Conservation (phyloP, 1,140 invertebrate species). For the Brachionus calyciflorus region DNA sequence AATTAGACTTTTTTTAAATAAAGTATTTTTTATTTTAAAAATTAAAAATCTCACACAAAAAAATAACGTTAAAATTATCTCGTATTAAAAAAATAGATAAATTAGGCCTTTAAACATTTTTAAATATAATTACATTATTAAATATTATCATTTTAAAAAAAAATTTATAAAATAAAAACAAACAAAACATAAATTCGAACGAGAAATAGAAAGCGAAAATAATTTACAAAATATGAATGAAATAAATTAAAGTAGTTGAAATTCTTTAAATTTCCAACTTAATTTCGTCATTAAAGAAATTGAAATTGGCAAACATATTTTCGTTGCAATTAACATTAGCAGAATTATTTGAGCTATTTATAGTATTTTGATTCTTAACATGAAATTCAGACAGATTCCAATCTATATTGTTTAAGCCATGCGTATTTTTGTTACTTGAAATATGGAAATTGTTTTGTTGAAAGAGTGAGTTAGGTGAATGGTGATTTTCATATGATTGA, state of each 20-base stretch:
- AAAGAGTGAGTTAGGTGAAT: not conserved
- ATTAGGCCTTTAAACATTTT: no score
- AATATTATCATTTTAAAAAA: no score
- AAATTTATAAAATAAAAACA: not conserved
- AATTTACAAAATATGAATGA: no score
- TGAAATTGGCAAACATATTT: constrained; percentile 19
- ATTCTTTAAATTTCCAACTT: not conserved
- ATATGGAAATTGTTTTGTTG: no score
- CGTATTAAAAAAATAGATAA: constrained; percentile 21
- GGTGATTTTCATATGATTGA: constrained; percentile 1
- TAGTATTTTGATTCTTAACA: not conserved
- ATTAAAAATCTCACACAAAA: not conserved
- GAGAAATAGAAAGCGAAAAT: no score
- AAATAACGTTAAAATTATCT: not conserved
- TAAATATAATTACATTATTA: no score
- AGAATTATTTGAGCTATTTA: not conserved
- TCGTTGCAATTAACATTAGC: not conserved
- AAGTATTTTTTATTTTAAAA: not conserved
- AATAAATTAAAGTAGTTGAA: not conserved
- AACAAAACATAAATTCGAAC: not conserved
- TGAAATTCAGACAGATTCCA: not conserved
- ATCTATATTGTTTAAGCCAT: not conserved
- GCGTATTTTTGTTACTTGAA: no score
- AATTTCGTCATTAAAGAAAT: constrained; percentile 23
- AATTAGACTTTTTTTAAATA: not conserved